Base-by-base conservation (phyloP, 1,140 invertebrate species). In the Aphidius ervi region DNA sequence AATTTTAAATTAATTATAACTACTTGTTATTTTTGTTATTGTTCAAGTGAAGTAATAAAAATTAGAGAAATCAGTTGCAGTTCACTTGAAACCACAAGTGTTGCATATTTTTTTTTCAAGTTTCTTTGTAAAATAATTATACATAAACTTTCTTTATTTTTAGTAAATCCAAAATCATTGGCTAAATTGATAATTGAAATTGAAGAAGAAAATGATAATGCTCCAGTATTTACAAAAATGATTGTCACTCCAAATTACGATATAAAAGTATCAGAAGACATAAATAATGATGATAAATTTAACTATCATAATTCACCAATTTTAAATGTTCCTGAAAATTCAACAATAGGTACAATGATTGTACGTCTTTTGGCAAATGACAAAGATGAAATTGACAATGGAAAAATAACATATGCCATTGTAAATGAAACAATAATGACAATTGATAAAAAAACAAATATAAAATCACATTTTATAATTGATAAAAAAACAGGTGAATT, bases 131-230 rank as follows among this genome's bases (percentile, higher is more conserved):
- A 16, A 16, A 16, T 16, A 16, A 20, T 7, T 41, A 40, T 37
- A 61, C 3, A 47, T 40, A 23, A 46, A 45, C 31, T 61, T 56
- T 56, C 20, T 31, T 46, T 61, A 6, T 39, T 54, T 45, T 56
- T 68, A 72, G 89, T 88, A 3, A 89, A 90, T 58, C 70, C 92
- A 9, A 86, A 82, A n/a, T 86, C 87, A 4, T 86, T 88, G 73
- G 85, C 86, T 0, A 84, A 85, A 63, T 68, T 96, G 5, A 87
- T 79, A 0, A 85, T 96, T 53, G 81, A 77, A 1, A 78, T 95
- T 9, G 78, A 85, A 6, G 93, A 96, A 76, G 85, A 88, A 61
- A 96, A 96, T 71, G 93, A 96, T 73, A 93, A 94, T 78, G 66
- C 82, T 0, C 93, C 93, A 0, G 81, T 83, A 52, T 88, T 87